Conservation (phyloP, 2,888 invertebrate species). For the Hypomecis punctinalis region DNA sequence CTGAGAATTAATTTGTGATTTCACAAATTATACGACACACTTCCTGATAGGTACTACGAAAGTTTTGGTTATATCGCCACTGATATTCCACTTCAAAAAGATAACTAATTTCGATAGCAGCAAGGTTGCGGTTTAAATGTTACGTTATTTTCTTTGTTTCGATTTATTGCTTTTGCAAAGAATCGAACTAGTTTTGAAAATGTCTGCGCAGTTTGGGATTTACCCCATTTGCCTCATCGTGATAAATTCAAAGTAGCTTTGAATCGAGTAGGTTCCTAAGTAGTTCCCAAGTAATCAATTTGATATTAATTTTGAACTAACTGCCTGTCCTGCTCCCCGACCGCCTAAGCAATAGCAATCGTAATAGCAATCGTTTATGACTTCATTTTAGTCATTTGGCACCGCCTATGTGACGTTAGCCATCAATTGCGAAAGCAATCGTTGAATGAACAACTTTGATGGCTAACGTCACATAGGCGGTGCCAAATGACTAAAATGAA, state of each 20-base stretch:
- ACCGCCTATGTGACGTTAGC: too few relatives aligned
- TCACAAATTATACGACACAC: constrained; percentile 16
- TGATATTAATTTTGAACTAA: too few relatives aligned
- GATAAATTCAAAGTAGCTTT: neutral
- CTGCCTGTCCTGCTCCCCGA: too few relatives aligned
- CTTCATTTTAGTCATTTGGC: too few relatives aligned
- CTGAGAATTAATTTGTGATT: constrained; percentile 11
- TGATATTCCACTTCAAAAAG: constrained; percentile 1
- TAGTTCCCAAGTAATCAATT: too few relatives aligned
- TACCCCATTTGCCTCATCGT: neutral
- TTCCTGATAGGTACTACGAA: constrained; percentile 16
- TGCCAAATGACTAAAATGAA: too few relatives aligned
- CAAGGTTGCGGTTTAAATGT: constrained; percentile 5
- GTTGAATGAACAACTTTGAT: too few relatives aligned
- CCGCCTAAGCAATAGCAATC: too few relatives aligned
- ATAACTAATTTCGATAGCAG: constrained; percentile 7
- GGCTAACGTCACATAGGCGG: too few relatives aligned
- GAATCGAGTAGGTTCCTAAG: neutral
- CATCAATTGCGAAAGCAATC: too few relatives aligned
- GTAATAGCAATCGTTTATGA: too few relatives aligned
- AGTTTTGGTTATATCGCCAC: constrained; percentile 4
- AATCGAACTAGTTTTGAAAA: neutral
- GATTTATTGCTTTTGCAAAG: neutral
- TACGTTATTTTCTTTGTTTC: neutral
- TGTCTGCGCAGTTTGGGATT: neutral